Conservation (phyloP, 2,113 vertebrate genomes). For the Ranitomeya variabilis region DNA sequence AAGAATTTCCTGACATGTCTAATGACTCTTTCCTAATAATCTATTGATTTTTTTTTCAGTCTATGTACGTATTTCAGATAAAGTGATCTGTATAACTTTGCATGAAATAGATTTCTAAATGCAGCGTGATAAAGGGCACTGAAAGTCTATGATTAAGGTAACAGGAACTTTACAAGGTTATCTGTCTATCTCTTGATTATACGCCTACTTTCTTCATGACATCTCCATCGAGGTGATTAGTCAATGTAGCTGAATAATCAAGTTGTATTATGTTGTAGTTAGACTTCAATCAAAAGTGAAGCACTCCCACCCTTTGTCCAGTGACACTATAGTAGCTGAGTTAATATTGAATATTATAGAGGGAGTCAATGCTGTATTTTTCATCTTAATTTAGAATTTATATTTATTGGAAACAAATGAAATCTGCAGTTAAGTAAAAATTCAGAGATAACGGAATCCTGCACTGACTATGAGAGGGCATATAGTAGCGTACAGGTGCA, state of each 20-base stretch:
- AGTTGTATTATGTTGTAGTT: conserved; percentile 39
- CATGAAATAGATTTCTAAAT: conserved; percentile 33
- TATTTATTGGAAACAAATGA: not conserved
- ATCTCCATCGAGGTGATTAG: conserved; percentile 50
- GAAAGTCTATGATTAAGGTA: conserved; percentile 52
- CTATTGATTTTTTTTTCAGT: conserved; percentile 38
- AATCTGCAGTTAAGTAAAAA: not conserved
- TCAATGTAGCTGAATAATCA: conserved; percentile 51
- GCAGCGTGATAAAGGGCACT: conserved; percentile 30
- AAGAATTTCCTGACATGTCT: conserved; percentile 26
- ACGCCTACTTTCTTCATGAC: conserved; percentile 36
- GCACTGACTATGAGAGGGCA: not conserved
- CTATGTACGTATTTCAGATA: conserved; percentile 31
- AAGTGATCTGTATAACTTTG: conserved; percentile 16
- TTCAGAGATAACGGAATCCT: too few relatives aligned
- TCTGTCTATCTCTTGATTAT: conserved; percentile 44
- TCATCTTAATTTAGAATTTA: not conserved
- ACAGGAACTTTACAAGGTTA: conserved; percentile 52
- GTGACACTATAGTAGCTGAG: not conserved
- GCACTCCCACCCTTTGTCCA: conserved; percentile 15
- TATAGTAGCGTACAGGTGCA: too few relatives aligned
- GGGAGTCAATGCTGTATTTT: not conserved
- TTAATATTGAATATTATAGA: not conserved
- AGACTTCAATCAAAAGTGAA: conserved; percentile 48
- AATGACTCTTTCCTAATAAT: conserved; percentile 23